A percentile compares a stretch with the other conserved stretches of the same genome.
These are phyloP conservation scores for Scaptomyza hsui DNA, from an alignment of 1,140 invertebrate genomes.

Conservation along the genomic window DNA sequence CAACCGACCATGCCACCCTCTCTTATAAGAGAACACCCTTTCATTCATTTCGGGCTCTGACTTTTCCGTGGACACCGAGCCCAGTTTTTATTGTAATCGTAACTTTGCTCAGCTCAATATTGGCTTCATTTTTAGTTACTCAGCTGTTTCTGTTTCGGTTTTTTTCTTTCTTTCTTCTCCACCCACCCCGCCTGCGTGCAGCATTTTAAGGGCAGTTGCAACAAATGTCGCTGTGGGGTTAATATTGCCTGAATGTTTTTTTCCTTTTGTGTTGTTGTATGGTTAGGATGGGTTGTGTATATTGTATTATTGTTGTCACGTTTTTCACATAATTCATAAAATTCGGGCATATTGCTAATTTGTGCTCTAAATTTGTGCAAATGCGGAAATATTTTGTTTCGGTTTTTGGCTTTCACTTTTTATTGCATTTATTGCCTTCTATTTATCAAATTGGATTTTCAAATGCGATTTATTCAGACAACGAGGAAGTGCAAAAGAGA, in stretches of 20 bases:
- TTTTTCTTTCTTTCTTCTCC: background rate
- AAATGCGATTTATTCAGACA: slow-evolving; percentile 44
- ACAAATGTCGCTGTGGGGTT: slow-evolving; percentile 62
- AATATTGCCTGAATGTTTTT: slow-evolving; percentile 49
- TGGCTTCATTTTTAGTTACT: slow-evolving; percentile 81
- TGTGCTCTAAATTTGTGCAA: slow-evolving; percentile 75
- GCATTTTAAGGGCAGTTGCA: slow-evolving; percentile 51
- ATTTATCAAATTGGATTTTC: slow-evolving; percentile 80
- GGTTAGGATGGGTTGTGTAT: slow-evolving; percentile 5
- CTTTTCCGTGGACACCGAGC: slow-evolving; percentile 66
- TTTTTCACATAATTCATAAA: slow-evolving; percentile 81
- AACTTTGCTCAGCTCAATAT: slow-evolving; percentile 67
- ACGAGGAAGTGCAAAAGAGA: background rate
- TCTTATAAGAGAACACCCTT: slow-evolving; percentile 26
- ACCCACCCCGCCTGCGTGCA: background rate
- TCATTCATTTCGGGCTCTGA: slow-evolving; percentile 38
- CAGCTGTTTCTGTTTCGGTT: slow-evolving; percentile 63
- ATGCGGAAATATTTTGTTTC: slow-evolving; percentile 73
- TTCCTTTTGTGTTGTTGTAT: background rate
- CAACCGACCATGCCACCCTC: slow-evolving; percentile 29
- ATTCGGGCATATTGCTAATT: slow-evolving; percentile 79
- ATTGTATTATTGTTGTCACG: slow-evolving; percentile 75
- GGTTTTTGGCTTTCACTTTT: slow-evolving; percentile 46
- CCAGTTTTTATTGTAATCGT: slow-evolving; percentile 75
- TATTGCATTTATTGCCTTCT: slow-evolving; percentile 75